Base-by-base conservation (phyloP, 1,140 invertebrate species). In the Thereuonema tuberculata region DNA sequence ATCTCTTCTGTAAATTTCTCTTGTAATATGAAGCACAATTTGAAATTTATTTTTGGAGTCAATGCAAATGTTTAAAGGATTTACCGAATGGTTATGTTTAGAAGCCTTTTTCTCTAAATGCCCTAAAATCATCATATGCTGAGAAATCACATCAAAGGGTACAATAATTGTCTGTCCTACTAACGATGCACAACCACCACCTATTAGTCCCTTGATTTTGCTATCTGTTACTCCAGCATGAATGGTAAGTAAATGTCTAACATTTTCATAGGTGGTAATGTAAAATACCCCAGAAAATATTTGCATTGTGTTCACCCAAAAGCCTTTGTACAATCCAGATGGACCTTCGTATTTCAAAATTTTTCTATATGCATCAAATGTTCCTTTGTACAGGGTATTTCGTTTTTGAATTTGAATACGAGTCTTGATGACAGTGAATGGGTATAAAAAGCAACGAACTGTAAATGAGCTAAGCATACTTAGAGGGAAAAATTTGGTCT, bases 81-180 rank as follows among this genome's bases (percentile, higher is more conserved):
- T 58, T 17, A 64, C 43, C 57, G 24, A 77, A 76, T 60, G 85
- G 76, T 27, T 57, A n/a, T 29, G 31, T 25, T 23, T 25, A 23
- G 37, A 46, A 27, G 15, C 28, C 20, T 31, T 24, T 21, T 43
- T 52, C 31, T 63, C 56, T 24, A 49, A 37, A 55, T 68, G 68
- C 1, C 91, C 91, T 23, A 96, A 77, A 64, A 98, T 84, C 93
- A 98, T 98, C 54, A 97, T 80, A 73, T 98, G 94, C 69, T 98
- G 94, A 68, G 92, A 93, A 28, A 98, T 79, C 28, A 98, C 85
- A 75, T 98, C 94, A 72, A 98, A 93, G 21, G 94, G 94, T 52
- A 97, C 93, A 65, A 96, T 88, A 58, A 97, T 87, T 0, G 92
- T 95, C 75, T 98, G 94, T 1, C 91, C 88, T 31, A 96, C 89